phyloP scores from a whole-genome alignment of 2,888 invertebrate genomes.

The Parnassius apollo region DNA sequence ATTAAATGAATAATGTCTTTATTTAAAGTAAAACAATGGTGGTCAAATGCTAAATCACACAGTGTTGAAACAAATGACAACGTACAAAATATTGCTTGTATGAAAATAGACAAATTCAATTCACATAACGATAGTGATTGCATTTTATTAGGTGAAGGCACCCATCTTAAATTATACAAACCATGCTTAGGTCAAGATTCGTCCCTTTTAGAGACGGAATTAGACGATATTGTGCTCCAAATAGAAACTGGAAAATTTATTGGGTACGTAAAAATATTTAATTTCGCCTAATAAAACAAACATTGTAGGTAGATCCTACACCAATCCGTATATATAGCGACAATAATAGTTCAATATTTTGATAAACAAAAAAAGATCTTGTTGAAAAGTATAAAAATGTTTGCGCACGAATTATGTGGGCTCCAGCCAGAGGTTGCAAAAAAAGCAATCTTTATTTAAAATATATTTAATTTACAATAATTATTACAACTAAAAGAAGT shows the following conservation, averaged over 20 bases:
- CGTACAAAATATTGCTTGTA: constrained; percentile 81
- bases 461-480: too few species aligned
- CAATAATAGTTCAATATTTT: too few species aligned
- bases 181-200: constrained; percentile 66
- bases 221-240: constrained; percentile 89
- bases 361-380: too few species aligned
- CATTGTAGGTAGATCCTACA: too few species aligned
- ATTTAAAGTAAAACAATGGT: constrained; percentile 95
- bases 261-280: constrained; percentile 83
- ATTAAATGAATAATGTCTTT: constrained; percentile 87
- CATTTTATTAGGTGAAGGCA: constrained; percentile 82
- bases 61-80: constrained; percentile 78
- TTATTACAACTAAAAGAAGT: too few species aligned
- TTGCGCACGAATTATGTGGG: too few species aligned
- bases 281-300: too few species aligned
- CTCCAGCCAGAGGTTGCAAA: too few species aligned
- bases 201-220: constrained; percentile 88
- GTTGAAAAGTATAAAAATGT: too few species aligned
- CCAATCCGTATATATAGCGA: too few species aligned
- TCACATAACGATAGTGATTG: constrained; percentile 90
- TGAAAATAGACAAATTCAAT: constrained; percentile 88
- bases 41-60: constrained; percentile 86
- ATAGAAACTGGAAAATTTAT: constrained; percentile 91
- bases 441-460: too few species aligned
- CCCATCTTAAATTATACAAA: constrained; percentile 61